Conservation (phyloP, 2,113 vertebrate species). For the Silurus glanis region DNA sequence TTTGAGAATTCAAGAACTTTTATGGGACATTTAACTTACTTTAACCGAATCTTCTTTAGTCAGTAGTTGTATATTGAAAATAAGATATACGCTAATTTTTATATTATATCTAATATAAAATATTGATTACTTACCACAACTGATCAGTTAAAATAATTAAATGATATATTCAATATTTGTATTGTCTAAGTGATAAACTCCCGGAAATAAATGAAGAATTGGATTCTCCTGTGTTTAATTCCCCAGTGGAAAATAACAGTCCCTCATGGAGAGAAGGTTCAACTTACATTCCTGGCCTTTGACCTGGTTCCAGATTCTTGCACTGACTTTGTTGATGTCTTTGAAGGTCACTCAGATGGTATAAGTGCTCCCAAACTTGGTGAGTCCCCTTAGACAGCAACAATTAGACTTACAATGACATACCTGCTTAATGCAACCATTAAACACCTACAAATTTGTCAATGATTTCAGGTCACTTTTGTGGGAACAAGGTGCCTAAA, state of each 20-base stretch:
- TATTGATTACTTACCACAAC: neutral
- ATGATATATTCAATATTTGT: neutral
- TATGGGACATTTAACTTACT: neutral
- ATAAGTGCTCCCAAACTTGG: constrained; percentile 57
- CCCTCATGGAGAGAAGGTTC: constrained; percentile 62
- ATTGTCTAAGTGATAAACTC: neutral
- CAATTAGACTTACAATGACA: neutral
- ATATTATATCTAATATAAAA: neutral
- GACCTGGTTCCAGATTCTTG: constrained; percentile 71
- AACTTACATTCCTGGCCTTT: constrained; percentile 70
- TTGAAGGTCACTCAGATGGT: constrained; percentile 59
- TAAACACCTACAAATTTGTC: constrained; percentile 8
- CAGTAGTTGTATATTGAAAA: neutral
- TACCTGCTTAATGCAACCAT: neutral
- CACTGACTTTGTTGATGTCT: constrained; percentile 73
- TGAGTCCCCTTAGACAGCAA: constrained; percentile 43
- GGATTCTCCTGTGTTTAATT: constrained; percentile 16
- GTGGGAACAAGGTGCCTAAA: constrained; percentile 59
- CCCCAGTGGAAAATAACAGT: constrained; percentile 68
- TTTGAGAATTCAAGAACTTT: neutral
- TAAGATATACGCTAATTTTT: neutral
- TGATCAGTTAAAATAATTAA: neutral
- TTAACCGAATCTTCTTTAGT: neutral
- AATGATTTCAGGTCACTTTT: constrained; percentile 61
- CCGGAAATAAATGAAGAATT: neutral